Base-by-base conservation (phyloP, 2,797 vertebrate species). In the Alfaro cultratus region DNA sequence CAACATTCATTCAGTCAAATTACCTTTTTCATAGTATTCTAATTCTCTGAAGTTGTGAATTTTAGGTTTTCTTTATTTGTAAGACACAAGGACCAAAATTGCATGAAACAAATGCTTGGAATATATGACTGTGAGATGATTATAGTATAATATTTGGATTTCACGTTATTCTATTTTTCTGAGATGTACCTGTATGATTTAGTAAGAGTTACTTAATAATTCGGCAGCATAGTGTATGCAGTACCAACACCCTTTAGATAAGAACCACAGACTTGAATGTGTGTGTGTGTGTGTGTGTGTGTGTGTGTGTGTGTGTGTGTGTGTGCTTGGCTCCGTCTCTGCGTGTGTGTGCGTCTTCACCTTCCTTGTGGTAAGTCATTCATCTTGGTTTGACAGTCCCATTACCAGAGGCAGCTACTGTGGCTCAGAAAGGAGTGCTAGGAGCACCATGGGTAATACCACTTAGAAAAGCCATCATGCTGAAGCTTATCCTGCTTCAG, bases 311-410 rank as follows among this genome's bases (percentile, higher is more conserved):
- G 21, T 2, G 23, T 53, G 49, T 1, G 47, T 8, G 23, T n/a
- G 84, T 0, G 26, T 85, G 41, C 74, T 62, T 68, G 39, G 39
- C 55, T 45, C 55, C 9, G 8, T 49, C 46, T 41, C 67, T 57
- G 36, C 2, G 51, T 23, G 49, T 23, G 45, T 46, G 83, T 85
- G 88, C 34, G 49, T 90, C 85, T 88, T 91, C 87, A 89, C 91
- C 91, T 89, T 90, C 81, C 91, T 81, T 68, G 84, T 51, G 57
- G 92, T 87, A 73, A 89, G 88, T 92, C 93, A 94, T 96, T 93
- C 90, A 94, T 95, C 93, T 95, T 90, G 80, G 88, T 81, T 83
- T 94, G 95, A 94, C 94, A 95, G 91, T 88, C 88, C 93, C 91
- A 94, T 95, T 95, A 95, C 91, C 88, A 90, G 86, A 89, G 88